Conservation (phyloP, 1,140 invertebrate genomes). For the Trigoniulus corallinus region DNA sequence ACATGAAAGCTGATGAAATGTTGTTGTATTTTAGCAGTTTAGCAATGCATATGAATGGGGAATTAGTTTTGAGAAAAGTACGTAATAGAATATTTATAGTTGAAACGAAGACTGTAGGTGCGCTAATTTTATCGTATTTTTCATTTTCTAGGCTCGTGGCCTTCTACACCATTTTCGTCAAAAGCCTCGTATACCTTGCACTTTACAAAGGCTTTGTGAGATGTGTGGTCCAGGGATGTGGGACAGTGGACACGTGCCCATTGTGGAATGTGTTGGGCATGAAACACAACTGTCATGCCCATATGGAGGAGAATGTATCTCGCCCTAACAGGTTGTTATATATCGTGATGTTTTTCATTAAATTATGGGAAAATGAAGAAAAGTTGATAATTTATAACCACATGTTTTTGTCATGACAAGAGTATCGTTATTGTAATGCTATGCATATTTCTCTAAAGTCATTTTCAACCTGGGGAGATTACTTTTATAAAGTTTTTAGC, state of each 20-base stretch:
- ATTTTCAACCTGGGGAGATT: no score
- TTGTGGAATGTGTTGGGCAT: slow-evolving; percentile 23
- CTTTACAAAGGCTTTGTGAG: slow-evolving; percentile 64
- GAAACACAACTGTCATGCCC: no score
- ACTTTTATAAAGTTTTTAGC: no score
- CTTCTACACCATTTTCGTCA: slow-evolving; percentile 75
- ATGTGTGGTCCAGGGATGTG: slow-evolving; percentile 79
- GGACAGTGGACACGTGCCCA: slow-evolving; percentile 61
- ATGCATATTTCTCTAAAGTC: no score
- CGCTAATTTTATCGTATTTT: background rate
- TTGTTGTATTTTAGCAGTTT: slow-evolving; percentile 83
- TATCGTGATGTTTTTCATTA: no score
- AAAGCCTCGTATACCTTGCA: slow-evolving; percentile 68
- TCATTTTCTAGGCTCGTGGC: slow-evolving; percentile 49
- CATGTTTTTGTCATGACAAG: no score
- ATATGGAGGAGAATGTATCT: no score
- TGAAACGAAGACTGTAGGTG: background rate
- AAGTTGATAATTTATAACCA: no score
- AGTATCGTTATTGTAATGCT: no score
- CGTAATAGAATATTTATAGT: slow-evolving; percentile 3
- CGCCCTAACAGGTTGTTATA: no score
- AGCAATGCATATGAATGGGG: slow-evolving; percentile 91
- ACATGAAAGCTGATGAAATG: slow-evolving; percentile 80
- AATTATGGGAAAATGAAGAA: no score
- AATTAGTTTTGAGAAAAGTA: slow-evolving; percentile 67